Base-by-base conservation (phyloP, 2,888 invertebrate genomes). In the Hymenopus coronatus region DNA sequence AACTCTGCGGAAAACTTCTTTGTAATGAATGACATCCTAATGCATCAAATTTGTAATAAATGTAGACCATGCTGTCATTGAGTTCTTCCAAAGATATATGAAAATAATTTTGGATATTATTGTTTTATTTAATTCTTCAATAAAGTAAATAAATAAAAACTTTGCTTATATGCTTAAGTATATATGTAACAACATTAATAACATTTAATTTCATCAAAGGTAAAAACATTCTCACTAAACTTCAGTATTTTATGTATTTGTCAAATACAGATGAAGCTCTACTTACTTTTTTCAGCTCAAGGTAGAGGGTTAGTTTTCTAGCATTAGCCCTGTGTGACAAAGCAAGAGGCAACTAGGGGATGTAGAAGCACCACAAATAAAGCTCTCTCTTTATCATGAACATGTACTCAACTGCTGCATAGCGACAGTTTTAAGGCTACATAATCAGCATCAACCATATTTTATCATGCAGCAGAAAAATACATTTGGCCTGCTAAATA, bases 291-390 rank as follows among this genome's bases (percentile, higher is more conserved):
- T 83, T n/a, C 6, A 30, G 83, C 83, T 33, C 30, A 70, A 70
- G 54, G 54, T 70, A 70, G 54, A 70, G 54, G 54, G 54, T 70
- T 70, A 70, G 54, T 70, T 70, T 70, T 70, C 54, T 70, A 70
- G 54, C 54, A 70, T 70, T 20, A 70, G 54, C 54, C 54, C 54
- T 70, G 54, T 46, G 27, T 85, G 28, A 83, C 27, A 28, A 88
- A 88, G 88, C 88, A 88, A 84, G 28, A 86, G 87, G 33, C 87
- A 87, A 33, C 82, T 82, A 82, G 87, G 87, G 84, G 82, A 82
- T 40, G 81, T 88, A 28, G 54, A 82, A 85, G 84, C 88, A 88
- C 82, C 88, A 88, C 82, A 84, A 88, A 85, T 88, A 84, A 85
- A 70, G 54, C 54, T 70, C 6, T 70, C 25, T 70, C 54, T 70